Base-by-base conservation (phyloP, 2,797 vertebrate genomes). In the Siniperca obscura region DNA sequence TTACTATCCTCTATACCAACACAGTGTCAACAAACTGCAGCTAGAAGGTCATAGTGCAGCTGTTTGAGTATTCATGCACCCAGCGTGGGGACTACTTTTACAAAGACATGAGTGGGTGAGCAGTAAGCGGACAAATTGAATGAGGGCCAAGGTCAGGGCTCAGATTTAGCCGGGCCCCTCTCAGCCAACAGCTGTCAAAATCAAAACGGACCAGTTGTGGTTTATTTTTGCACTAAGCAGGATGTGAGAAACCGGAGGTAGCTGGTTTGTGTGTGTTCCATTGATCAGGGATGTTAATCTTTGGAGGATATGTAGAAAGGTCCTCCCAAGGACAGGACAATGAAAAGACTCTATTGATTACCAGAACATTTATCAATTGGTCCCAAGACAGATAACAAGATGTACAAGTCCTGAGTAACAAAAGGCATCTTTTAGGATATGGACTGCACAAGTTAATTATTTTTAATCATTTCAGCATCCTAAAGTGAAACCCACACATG, bases 241-340 rank as follows among this genome's bases (percentile, higher is more conserved):
- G 81, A 89, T 78, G 76, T 78, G 76, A 78, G 72, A 80, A 72
- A 82, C 74, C 67, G 61, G 78, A 57, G 74, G 79, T 80, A 78
- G 86, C 79, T 79, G 74, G 81, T 78, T 52, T 87, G 87, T 79
- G 86, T 88, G 85, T 78, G 86, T 86, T 70, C 72, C 90, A 94
- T 93, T 89, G 90, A 94, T 94, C 91, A 92, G 85, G 86, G 80
- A 90, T 87, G 90, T 89, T 95, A 91, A 93, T 94, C 94, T 94
- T 92, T 57, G 52, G 82, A 86, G 90, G 87, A 89, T 85, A 91
- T 83, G 84, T 82, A 75, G 87, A 89, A 90, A 94, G 91, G 93
- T 93, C 90, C 90, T 91, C 80, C 82, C 93, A 95, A 94, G 94
- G 94, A 94, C 92, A 81, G 84, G 86, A 86, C 89, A 90, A 90